Evolutionary conservation across 1,140 invertebrate genomes (phyloP).

Genomic region (Prorops nasuta): DNA sequence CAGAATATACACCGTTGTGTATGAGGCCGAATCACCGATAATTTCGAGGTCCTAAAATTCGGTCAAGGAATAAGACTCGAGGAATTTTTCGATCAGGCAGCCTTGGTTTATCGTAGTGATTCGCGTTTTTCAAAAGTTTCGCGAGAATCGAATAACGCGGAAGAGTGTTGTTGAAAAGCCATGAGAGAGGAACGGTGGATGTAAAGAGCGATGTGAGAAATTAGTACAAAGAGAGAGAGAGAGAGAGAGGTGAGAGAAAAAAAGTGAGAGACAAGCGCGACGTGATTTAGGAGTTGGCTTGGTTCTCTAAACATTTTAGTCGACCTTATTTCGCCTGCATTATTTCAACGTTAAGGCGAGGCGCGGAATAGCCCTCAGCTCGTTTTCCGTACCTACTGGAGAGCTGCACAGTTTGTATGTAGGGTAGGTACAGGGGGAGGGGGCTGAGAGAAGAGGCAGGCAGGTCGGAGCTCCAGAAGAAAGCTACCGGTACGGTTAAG

Average conservation of each 20-base stretch:
- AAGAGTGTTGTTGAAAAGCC: too few species aligned
- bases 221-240: too few species aligned
- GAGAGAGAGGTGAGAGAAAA: not conserved
- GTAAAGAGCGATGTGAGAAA: too few species aligned
- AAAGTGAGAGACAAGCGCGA: conserved; percentile 9
- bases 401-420: not conserved
- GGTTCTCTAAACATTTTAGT: conserved; percentile 49
- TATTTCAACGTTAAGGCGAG: conserved; percentile 45
- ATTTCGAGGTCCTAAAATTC: too few species aligned
- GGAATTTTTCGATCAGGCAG: too few species aligned
- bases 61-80: too few species aligned
- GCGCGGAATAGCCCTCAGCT: conserved; percentile 21
- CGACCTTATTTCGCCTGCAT: conserved; percentile 46
- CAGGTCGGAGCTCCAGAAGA: conserved; percentile 24
- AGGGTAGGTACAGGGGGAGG: conserved; percentile 4
- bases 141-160: too few species aligned
- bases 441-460: conserved; percentile 10
- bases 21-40: too few species aligned
- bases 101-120: too few species aligned
- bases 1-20: too few species aligned
- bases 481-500: conserved; percentile 39
- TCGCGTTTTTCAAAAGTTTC: too few species aligned
- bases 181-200: not conserved
- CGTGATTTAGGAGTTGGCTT: conserved; percentile 32
- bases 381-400: not conserved